phyloP scores from a whole-genome alignment of 2,113 vertebrate genomes.

The Tyto alba region DNA sequence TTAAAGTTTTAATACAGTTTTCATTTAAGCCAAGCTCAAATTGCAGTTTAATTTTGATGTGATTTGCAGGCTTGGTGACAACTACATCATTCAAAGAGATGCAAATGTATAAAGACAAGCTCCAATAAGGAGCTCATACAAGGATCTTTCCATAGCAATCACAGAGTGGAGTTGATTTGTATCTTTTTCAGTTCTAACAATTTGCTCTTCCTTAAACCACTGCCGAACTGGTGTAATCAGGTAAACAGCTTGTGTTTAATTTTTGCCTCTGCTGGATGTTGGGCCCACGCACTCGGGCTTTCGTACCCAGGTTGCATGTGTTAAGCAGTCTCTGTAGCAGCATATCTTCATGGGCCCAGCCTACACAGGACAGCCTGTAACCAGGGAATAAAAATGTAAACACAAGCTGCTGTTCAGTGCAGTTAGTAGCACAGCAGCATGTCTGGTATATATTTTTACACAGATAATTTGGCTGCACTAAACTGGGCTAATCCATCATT shows the following conservation, averaged over 20 bases:
- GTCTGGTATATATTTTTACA: slow-evolving; percentile 17
- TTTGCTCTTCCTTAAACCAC: slow-evolving; percentile 3
- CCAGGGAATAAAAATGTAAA: slow-evolving; percentile 25
- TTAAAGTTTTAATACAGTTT: background rate
- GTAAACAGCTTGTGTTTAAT: slow-evolving; percentile 57
- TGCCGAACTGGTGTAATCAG: slow-evolving; percentile 8
- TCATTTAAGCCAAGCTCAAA: slow-evolving; percentile 17
- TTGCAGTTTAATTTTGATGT: slow-evolving; percentile 8
- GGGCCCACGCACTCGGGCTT: slow-evolving; percentile 7
- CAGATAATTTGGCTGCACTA: slow-evolving; percentile 2
- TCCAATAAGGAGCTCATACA: background rate
- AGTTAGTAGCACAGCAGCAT: slow-evolving; percentile 25
- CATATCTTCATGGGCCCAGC: background rate
- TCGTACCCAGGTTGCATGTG: background rate
- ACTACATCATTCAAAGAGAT: background rate
- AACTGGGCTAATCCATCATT: background rate
- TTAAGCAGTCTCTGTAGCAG: background rate
- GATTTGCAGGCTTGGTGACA: background rate
- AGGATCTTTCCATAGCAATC: background rate
- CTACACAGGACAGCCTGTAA: slow-evolving; percentile 41
- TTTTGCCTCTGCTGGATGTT: slow-evolving; percentile 37
- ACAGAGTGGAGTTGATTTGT: background rate
- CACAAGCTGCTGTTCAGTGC: slow-evolving; percentile 49
- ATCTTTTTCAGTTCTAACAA: background rate
- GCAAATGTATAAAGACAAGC: background rate